phyloP scores from a whole-genome alignment of 2,797 vertebrate genomes.

The Pampus argenteus region DNA sequence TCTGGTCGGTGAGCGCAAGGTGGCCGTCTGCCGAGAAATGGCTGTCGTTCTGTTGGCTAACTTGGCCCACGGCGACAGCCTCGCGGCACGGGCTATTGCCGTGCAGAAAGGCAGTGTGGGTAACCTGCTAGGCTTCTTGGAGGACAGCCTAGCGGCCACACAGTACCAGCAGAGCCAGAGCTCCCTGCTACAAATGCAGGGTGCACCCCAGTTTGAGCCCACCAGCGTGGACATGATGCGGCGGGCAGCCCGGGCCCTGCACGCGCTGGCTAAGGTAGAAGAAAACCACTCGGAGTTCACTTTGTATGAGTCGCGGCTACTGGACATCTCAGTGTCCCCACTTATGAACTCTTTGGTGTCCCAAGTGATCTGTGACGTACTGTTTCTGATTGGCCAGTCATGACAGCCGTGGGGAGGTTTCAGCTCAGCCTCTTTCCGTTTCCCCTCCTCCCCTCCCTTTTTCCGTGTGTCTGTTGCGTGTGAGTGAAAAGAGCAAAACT shows the following conservation, averaged over 20 bases:
- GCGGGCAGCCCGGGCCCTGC: constrained; percentile 95
- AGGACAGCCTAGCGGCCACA: constrained; percentile 98
- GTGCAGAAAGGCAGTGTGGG: constrained; percentile 98
- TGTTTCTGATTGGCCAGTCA: constrained; percentile 99
- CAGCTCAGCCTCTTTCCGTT: constrained; percentile 73
- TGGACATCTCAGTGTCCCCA: constrained; percentile 99
- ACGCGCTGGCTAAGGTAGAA: constrained; percentile 97
- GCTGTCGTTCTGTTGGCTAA: constrained; percentile 98
- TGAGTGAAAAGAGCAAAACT: constrained; percentile 92
- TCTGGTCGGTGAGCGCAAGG: constrained; percentile 97
- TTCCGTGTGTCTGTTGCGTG: constrained; percentile 80
- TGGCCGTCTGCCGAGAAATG: constrained; percentile 98
- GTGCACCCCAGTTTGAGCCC: constrained; percentile 92
- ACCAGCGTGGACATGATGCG: constrained; percentile 99
- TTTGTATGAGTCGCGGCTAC: constrained; percentile 96
- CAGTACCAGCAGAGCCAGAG: constrained; percentile 98
- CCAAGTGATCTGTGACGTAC: constrained; percentile 99
- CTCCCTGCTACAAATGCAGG: constrained; percentile 94
- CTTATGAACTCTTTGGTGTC: constrained; percentile 99
- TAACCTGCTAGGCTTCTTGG: constrained; percentile 97
- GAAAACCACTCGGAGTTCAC: constrained; percentile 99
- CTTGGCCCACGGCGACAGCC: constrained; percentile 95
- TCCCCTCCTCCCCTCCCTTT: constrained; percentile 62
- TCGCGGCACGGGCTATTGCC: constrained; percentile 94
- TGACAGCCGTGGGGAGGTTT: constrained; percentile 94